Conservation (phyloP, 2,797 vertebrate genomes). For the Lacerta agilis region DNA sequence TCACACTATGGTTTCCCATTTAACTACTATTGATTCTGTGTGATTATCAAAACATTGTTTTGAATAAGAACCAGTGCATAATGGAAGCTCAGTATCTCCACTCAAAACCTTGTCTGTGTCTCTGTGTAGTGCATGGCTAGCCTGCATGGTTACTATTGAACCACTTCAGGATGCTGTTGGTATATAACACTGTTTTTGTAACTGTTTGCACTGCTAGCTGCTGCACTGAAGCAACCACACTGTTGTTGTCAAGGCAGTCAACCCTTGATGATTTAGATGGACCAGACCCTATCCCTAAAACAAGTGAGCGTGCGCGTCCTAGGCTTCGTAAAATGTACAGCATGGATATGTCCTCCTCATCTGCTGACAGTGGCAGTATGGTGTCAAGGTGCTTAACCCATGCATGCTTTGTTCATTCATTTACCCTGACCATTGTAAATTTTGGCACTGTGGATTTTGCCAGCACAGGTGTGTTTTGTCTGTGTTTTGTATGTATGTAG, state of each 20-base stretch:
- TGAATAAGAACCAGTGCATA: rapidly evolving
- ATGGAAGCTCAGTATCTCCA: conserved; percentile 62
- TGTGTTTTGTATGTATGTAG: neutral
- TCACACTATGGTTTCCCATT: neutral
- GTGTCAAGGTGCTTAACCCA: conserved; percentile 91
- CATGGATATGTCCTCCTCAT: conserved; percentile 94
- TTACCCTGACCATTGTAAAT: conserved; percentile 44
- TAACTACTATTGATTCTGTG: neutral
- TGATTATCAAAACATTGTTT: neutral
- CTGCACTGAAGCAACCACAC: conserved; percentile 94
- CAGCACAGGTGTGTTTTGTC: neutral
- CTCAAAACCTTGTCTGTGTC: conserved; percentile 48
- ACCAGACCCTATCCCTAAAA: conserved; percentile 93
- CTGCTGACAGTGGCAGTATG: conserved; percentile 93
- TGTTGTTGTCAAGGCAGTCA: conserved; percentile 96
- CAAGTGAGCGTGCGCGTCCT: conserved; percentile 96
- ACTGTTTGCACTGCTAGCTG: conserved; percentile 90
- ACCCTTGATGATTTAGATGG: conserved; percentile 97
- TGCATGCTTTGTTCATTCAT: conserved; percentile 78
- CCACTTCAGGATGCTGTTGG: conserved; percentile 57
- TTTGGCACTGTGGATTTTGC: conserved; percentile 21
- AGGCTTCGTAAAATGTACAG: conserved; percentile 95
- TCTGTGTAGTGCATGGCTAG: conserved; percentile 74
- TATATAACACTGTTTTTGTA: conserved; percentile 82
- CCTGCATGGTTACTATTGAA: conserved; percentile 59